Conservation (phyloP, 2,797 vertebrate species). For the Phataginus tricuspis region DNA sequence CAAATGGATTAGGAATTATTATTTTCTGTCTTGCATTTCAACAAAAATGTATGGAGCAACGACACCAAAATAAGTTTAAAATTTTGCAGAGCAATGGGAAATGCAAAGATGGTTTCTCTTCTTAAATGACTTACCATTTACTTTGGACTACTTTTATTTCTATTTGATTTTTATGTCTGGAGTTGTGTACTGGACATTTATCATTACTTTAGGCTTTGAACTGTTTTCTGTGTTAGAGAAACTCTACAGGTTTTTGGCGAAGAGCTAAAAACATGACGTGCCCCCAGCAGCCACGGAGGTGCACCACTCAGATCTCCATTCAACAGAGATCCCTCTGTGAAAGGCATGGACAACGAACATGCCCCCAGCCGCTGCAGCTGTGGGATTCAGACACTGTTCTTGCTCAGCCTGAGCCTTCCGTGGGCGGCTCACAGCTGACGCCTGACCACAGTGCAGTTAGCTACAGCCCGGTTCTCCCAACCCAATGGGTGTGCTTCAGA, state of each 20-base stretch:
- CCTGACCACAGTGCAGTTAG: no score
- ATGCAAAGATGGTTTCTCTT: background rate
- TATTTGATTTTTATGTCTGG: background rate
- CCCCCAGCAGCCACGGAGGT: rapidly evolving
- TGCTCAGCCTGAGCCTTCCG: background rate
- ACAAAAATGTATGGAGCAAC: background rate
- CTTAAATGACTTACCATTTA: background rate
- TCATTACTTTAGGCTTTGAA: background rate
- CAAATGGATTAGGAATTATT: background rate
- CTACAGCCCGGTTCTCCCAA: background rate
- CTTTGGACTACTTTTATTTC: background rate
- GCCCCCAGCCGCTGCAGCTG: rapidly evolving
- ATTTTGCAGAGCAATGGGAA: background rate
- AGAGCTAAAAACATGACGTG: background rate
- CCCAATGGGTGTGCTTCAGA: background rate
- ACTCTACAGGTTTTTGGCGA: background rate
- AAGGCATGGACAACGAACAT: rapidly evolving
- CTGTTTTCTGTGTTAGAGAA: background rate
- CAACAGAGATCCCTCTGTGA: rapidly evolving
- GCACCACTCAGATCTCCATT: rapidly evolving
- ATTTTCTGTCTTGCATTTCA: background rate
- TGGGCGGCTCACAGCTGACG: background rate
- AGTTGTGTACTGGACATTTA: background rate
- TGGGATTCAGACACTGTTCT: rapidly evolving
- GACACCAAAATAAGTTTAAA: background rate